Evolutionary conservation across 1,140 invertebrate species (phyloP).

Genomic region (Sminthurides bifidus): DNA sequence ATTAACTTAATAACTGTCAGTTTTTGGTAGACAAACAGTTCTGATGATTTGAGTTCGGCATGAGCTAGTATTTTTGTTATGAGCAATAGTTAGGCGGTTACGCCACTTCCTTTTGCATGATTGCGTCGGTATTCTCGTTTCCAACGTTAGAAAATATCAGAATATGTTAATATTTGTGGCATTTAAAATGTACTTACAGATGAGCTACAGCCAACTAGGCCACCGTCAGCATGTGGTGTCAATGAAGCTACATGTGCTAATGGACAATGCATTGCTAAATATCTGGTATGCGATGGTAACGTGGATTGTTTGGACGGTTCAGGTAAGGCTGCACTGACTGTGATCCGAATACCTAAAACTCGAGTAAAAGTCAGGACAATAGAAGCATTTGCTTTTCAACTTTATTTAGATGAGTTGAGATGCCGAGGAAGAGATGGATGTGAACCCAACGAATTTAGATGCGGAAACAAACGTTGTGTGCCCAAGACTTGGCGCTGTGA

Average conservation of each 20-base stretch:
- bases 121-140: background rate
- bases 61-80: background rate
- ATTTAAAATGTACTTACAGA: no score
- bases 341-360: no score
- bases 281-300: constrained; percentile 50
- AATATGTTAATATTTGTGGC: no score
- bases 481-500: constrained; percentile 87
- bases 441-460: constrained; percentile 83
- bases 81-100: background rate
- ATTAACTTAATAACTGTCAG: no score
- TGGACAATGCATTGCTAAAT: constrained; percentile 75
- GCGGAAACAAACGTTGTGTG: constrained; percentile 69
- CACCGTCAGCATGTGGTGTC: constrained; percentile 50
- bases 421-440: constrained; percentile 43
- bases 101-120: background rate
- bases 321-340: background rate
- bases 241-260: constrained; percentile 82
- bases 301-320: constrained; percentile 5
- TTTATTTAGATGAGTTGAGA: constrained; percentile 67
- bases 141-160: no score
- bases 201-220: constrained; percentile 34
- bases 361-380: background rate
- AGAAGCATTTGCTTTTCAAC: no score
- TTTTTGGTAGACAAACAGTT: no score
- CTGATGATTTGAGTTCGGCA: no score